phyloP scores from a whole-genome alignment of 1,140 invertebrate species.

The Saccostrea echinata region DNA sequence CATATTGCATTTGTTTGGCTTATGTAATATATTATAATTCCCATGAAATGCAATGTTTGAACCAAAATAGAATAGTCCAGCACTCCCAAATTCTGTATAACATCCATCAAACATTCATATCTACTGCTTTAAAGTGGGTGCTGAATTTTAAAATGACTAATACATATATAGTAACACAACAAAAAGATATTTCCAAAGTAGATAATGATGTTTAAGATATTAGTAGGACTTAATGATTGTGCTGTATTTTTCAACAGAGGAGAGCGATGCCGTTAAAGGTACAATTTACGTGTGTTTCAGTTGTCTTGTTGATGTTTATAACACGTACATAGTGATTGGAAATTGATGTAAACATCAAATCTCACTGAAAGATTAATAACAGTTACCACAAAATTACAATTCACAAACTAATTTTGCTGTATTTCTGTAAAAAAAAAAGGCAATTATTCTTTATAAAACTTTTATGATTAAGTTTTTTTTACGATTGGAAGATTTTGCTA shows the following conservation, averaged over 20 bases:
- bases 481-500: background rate
- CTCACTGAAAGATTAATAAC: background rate
- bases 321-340: background rate
- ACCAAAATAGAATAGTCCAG: background rate
- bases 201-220: too few relatives aligned
- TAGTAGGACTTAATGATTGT: background rate
- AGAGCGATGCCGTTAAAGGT: background rate
- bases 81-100: background rate
- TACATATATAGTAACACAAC: background rate
- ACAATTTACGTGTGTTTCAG: background rate
- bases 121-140: background rate
- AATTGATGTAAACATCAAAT: background rate
- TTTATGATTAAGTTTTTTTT: background rate
- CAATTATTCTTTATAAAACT: background rate
- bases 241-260: background rate
- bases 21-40: background rate
- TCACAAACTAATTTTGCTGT: background rate
- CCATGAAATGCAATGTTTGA: constrained; percentile 20
- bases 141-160: background rate
- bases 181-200: background rate
- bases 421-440: background rate
- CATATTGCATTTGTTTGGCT: constrained; percentile 30
- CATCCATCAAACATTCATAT: background rate
- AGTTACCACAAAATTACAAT: background rate
- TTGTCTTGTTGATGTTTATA: background rate